Base-by-base conservation (phyloP, 2,888 invertebrate genomes). In the Furcula furcula region DNA sequence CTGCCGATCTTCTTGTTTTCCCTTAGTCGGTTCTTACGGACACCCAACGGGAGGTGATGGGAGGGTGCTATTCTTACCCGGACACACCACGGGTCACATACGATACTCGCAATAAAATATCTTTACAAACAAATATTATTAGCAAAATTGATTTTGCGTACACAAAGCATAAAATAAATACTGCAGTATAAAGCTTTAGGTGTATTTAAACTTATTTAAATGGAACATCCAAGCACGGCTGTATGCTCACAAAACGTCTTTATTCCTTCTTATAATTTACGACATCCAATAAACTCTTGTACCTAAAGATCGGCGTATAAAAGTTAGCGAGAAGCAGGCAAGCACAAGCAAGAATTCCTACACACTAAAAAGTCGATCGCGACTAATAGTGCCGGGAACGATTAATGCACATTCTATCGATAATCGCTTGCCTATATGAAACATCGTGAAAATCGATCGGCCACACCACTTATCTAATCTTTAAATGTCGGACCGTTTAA, bases 201-300 rank as follows among this genome's bases (percentile, higher is more conserved):
- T 64, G 71, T 75, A 78, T 80, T 69, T 79, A 76, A 80, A 76
- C 77, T 78, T 78, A 81, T 80, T 81, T 77, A 79, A 84, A 84
- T 82, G 76, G 75, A 80, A 76, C 69, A 75, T 77, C 75, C 65
- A 54, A 61, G 56, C 58, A 65, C 71, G 69, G 65, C 61, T 64
- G 51, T 53, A 50, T 61, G 69, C 70, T 69, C 69, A 83, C 76
- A 78, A 77, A 84, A 86, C 82, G 77, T 84, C 86, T 86, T 83
- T 85, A 86, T 86, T 69, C 76, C 61, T 64, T 57, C 55, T 51
- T 47, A 46, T 80, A 67, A 84, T 87, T 86, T 87, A 87, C 74
- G 80, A 62, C 42, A 40, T 55, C 68, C 74, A 55, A 75, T 87
- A 86, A 87, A 87, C 64, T 72, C 59, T 50, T 55, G 71, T 74